Percentiles rank a stretch among this genome's conserved stretches.
These are phyloP conservation scores for Odontamblyopus rebecca DNA, from an alignment of 2,797 vertebrate genomes.

Conservation along the genomic window DNA sequence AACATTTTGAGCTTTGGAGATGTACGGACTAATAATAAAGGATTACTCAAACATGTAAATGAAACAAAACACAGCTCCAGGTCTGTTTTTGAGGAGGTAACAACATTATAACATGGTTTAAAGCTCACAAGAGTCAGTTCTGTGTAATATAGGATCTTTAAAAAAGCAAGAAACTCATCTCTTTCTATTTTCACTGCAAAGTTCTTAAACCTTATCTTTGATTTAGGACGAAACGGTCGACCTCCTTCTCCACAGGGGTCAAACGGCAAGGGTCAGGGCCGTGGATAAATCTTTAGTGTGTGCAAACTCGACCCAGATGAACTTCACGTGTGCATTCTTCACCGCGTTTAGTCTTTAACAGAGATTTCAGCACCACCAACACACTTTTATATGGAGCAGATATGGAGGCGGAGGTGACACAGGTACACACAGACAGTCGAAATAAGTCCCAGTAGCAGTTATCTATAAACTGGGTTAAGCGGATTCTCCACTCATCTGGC, in stretches of 20 bases:
- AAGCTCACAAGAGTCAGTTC: too few species aligned
- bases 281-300: neutral
- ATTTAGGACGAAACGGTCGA: neutral
- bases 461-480: neutral
- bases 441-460: neutral
- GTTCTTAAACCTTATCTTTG: neutral
- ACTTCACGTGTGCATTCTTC: constrained; percentile 8
- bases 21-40: too few species aligned
- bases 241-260: neutral
- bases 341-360: neutral
- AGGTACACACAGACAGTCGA: neutral
- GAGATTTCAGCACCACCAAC: neutral
- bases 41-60: too few species aligned
- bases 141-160: too few species aligned
- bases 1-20: too few species aligned
- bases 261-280: neutral
- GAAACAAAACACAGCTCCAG: too few species aligned
- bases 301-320: constrained; percentile 24
- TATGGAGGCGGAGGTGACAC: neutral
- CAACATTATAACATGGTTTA: too few species aligned
- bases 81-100: too few species aligned
- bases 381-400: neutral
- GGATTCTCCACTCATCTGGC: neutral
- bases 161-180: too few species aligned
- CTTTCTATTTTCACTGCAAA: neutral